Percentiles rank a stretch among this genome's conserved stretches.
phyloP scores from a whole-genome alignment of 2,113 vertebrate species.

The Cepphus grylle region DNA sequence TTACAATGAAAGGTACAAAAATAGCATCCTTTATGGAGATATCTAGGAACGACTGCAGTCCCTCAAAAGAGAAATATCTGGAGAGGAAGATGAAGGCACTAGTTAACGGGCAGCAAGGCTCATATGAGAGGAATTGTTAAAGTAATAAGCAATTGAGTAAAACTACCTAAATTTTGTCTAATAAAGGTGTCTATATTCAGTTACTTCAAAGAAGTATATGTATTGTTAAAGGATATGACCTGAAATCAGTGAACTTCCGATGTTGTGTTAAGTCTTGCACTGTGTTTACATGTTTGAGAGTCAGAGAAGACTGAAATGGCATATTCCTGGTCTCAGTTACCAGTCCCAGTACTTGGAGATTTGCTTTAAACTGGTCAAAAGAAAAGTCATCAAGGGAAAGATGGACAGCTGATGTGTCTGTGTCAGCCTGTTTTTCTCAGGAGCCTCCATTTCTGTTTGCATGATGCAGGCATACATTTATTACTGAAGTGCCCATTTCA shows the following conservation, averaged over 20 bases:
- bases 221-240: neutral
- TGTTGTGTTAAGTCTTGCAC: neutral
- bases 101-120: neutral
- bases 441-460: neutral
- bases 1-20: neutral
- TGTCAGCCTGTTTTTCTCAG: neutral
- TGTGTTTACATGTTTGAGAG: neutral
- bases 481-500: neutral
- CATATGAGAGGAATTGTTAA: neutral
- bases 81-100: neutral
- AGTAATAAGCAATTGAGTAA: neutral
- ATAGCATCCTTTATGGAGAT: neutral
- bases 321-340: neutral
- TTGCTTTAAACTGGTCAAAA: neutral
- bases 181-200: neutral
- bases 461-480: neutral
- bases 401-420: neutral
- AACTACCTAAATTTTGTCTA: neutral
- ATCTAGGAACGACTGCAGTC: neutral
- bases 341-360: neutral
- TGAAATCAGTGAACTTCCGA: neutral
- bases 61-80: neutral
- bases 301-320: neutral
- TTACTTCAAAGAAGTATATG: neutral
- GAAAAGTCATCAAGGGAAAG: neutral